phyloP scores from a whole-genome alignment of 2,888 invertebrate species.

The Liposcelis brunnea region DNA sequence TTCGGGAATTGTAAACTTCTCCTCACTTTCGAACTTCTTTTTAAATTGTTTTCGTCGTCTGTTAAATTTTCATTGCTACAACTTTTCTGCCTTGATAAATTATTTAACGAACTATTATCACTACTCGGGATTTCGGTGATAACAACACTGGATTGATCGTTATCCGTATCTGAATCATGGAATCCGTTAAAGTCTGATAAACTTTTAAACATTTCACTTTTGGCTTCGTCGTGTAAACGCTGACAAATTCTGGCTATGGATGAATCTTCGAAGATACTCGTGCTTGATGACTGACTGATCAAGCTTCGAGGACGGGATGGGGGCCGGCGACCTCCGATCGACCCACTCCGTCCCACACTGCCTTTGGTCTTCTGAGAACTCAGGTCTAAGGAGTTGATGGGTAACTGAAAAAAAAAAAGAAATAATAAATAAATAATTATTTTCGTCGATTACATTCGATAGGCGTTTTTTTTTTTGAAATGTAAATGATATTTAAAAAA shows the following conservation, averaged over 20 bases:
- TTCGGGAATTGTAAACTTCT: slow-evolving; percentile 9
- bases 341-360: slow-evolving; percentile 31
- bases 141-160: not conserved
- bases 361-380: slow-evolving; percentile 33
- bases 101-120: slow-evolving; percentile 23
- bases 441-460: no score
- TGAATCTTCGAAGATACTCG: slow-evolving; percentile 13
- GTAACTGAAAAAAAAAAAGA: slow-evolving; percentile 3
- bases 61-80: slow-evolving; percentile 4
- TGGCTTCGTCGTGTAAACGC: slow-evolving; percentile 29
- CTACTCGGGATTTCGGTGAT: slow-evolving; percentile 25
- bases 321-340: slow-evolving; percentile 30
- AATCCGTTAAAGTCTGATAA: not conserved
- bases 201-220: slow-evolving; percentile 15
- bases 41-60: not conserved
- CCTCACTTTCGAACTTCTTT: slow-evolving; percentile 12
- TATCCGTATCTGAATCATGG: not conserved
- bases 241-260: slow-evolving; percentile 30
- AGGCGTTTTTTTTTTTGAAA: no score
- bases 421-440: slow-evolving; percentile 6
- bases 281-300: slow-evolving; percentile 10
- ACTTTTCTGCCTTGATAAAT: slow-evolving; percentile 1
- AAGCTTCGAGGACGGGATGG: slow-evolving; percentile 28
- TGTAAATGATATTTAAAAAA: no score
- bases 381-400: slow-evolving; percentile 22